These are phyloP conservation scores for Criorhina ranunculi DNA, from an alignment of 2,888 invertebrate species.

Conservation along the genomic window DNA sequence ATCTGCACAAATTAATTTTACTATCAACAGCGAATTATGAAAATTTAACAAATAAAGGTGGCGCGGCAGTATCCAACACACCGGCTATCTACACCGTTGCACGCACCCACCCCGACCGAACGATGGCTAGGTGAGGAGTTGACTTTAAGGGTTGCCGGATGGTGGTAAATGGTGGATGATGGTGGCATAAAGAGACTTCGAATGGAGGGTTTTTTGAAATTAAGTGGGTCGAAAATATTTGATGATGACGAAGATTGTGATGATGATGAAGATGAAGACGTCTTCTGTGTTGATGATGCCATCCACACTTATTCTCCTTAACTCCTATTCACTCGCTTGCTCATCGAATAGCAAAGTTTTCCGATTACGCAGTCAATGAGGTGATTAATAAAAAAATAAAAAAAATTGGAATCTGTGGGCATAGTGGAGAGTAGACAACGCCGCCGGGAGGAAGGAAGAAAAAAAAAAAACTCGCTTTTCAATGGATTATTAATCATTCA, in stretches of 20 bases:
- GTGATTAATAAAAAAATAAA: constrained; percentile 73
- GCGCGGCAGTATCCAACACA: constrained; percentile 47
- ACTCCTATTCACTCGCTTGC: constrained; percentile 61
- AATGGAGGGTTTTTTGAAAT: constrained; percentile 64
- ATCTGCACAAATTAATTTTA: constrained; percentile 76
- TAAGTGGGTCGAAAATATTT: constrained; percentile 77
- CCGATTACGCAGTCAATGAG: constrained; percentile 77
- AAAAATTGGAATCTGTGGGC: constrained; percentile 9
- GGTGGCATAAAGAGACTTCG: not conserved
- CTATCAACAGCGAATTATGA: constrained; percentile 77
- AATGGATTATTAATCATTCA: constrained; percentile 77
- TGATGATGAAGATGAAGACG: constrained; percentile 44
- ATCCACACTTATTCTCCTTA: constrained; percentile 65
- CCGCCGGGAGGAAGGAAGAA: not conserved
- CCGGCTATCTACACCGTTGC: constrained; percentile 67
- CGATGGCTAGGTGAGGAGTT: constrained; percentile 16
- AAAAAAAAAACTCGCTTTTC: constrained; percentile 54
- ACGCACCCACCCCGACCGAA: constrained; percentile 50
- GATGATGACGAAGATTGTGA: constrained; percentile 61
- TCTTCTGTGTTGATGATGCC: constrained; percentile 63
- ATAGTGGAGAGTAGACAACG: not conserved
- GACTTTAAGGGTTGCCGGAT: constrained; percentile 54
- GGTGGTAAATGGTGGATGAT: not conserved
- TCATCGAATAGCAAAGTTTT: constrained; percentile 67
- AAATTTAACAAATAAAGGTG: constrained; percentile 76